Percentiles rank a stretch among this genome's conserved stretches.
Conservation (phyloP, 2,797 vertebrate species). For the Babyrousa celebensis region DNA sequence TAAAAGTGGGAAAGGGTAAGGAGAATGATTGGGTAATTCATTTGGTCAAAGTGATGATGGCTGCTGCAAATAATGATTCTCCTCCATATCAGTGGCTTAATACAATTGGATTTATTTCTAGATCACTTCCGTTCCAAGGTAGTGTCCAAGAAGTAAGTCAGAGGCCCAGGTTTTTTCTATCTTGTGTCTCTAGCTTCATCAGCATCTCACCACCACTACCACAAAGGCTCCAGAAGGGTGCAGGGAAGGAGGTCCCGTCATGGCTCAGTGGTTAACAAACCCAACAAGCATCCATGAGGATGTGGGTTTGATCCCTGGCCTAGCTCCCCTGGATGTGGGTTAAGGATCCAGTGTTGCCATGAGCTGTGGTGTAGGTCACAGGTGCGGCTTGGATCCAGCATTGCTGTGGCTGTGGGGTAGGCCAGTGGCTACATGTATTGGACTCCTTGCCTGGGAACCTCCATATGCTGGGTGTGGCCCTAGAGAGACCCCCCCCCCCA, state of each 20-base stretch:
- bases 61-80: not conserved
- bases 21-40: not conserved
- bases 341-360: too few species aligned
- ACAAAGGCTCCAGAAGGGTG: not conserved
- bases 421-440: too few species aligned
- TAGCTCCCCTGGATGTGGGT: too few species aligned
- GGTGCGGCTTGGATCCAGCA: too few species aligned
- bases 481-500: too few species aligned
- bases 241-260: not conserved
- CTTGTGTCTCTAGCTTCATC: not conserved
- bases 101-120: not conserved
- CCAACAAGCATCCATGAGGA: too few species aligned
- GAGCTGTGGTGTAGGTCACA: too few species aligned
- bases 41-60: not conserved
- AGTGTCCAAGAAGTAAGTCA: not conserved
- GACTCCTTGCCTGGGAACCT: too few species aligned
- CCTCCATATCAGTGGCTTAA: not conserved
- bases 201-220: not conserved
- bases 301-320: too few species aligned
- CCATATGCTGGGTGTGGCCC: too few species aligned
- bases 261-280: too few species aligned
- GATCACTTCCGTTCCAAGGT: not conserved
- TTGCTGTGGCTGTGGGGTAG: too few species aligned
- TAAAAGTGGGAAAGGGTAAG: not conserved
- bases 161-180: not conserved